phyloP scores from a whole-genome alignment of 1,140 invertebrate genomes.

The Solen grandis region DNA sequence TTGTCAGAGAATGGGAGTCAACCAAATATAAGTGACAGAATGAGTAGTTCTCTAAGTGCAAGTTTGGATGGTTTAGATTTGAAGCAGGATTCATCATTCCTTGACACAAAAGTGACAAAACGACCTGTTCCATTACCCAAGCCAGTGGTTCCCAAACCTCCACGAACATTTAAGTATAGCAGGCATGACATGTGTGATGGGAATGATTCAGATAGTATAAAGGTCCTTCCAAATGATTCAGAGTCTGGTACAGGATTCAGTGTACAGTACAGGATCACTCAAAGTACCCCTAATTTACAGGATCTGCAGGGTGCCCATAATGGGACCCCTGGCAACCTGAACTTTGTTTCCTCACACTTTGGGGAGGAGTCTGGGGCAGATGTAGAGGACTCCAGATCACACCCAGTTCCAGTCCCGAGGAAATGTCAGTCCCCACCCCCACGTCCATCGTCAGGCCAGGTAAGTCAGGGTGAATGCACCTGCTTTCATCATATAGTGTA shows the following conservation, averaged over 20 bases:
- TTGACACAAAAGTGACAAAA: too few species aligned
- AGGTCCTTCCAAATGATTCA: background rate
- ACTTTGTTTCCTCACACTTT: constrained; percentile 32
- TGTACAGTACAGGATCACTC: constrained; percentile 47
- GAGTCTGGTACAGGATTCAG: background rate
- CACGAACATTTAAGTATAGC: constrained; percentile 47
- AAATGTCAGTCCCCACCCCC: constrained; percentile 46
- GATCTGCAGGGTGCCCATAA: background rate
- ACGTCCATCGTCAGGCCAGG: constrained; percentile 52
- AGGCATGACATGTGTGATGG: constrained; percentile 18
- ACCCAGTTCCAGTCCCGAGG: background rate
- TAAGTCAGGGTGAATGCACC: background rate
- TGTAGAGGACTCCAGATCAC: background rate
- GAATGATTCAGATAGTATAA: background rate
- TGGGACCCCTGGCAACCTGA: background rate
- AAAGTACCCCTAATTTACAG: background rate
- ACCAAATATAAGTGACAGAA: background rate
- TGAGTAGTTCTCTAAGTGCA: too few species aligned
- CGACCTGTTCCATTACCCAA: too few species aligned
- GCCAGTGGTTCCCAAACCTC: constrained; percentile 31
- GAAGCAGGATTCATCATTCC: too few species aligned
- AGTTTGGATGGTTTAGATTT: too few species aligned
- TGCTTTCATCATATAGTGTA: too few species aligned
- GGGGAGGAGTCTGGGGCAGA: background rate
- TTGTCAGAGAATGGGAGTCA: background rate